These are phyloP conservation scores for Whitmania pigra DNA, from an alignment of 1,140 invertebrate genomes.

Conservation along the genomic window DNA sequence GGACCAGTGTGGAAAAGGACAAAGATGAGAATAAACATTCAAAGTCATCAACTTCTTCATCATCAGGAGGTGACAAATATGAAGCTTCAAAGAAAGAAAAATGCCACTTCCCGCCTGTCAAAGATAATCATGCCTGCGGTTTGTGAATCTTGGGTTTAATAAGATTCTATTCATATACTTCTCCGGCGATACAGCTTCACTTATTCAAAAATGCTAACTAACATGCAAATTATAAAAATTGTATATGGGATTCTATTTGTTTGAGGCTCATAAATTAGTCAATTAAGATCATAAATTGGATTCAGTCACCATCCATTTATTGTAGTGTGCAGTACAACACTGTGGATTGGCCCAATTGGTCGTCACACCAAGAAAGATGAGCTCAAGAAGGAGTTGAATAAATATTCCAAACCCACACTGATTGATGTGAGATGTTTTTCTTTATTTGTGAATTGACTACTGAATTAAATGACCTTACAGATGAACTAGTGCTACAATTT, in stretches of 20 bases:
- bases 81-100: constrained; percentile 6
- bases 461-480: too few species aligned
- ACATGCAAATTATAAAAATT: not conserved
- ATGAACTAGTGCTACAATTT: too few species aligned
- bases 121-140: constrained; percentile 2
- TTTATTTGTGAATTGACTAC: too few species aligned
- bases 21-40: not conserved
- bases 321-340: constrained; percentile 82
- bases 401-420: constrained; percentile 68
- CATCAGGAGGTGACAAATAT: not conserved
- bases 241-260: not conserved
- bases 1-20: not conserved
- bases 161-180: too few species aligned
- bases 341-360: constrained; percentile 90
- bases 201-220: not conserved
- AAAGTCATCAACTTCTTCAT: not conserved
- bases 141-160: not conserved
- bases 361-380: constrained; percentile 85
- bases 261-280: not conserved
- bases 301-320: not conserved
- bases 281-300: not conserved
- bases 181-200: not conserved
- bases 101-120: not conserved
- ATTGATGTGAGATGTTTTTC: constrained; percentile 54
- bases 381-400: constrained; percentile 76